Conservation (phyloP, 1,140 invertebrate genomes). For the Cotesia glomerata region DNA sequence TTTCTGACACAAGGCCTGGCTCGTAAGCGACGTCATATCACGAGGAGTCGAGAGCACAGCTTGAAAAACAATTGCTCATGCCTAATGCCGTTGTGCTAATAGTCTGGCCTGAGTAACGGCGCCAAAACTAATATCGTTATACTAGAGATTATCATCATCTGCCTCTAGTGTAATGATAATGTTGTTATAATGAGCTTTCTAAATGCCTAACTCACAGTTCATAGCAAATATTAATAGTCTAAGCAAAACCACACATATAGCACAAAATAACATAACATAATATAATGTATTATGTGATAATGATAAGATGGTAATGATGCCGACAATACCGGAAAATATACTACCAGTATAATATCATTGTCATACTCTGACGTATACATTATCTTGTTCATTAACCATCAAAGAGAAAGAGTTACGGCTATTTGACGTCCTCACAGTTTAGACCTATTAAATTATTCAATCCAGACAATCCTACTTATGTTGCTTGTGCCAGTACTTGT, state of each 20-base stretch:
- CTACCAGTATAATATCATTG: too few species aligned
- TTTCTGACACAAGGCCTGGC: neutral
- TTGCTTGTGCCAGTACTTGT: too few species aligned
- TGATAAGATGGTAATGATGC: too few species aligned
- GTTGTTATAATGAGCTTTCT: neutral
- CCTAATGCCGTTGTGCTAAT: slow-evolving; percentile 9
- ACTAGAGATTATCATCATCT: neutral
- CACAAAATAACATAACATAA: too few species aligned
- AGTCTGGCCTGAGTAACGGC: neutral
- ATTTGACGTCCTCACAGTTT: too few species aligned
- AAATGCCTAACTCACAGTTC: neutral
- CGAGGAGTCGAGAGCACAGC: neutral
- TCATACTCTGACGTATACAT: too few species aligned
- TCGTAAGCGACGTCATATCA: slow-evolving; percentile 1
- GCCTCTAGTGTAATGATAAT: neutral
- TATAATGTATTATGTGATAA: too few species aligned
- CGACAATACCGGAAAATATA: too few species aligned
- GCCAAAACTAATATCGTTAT: slow-evolving; percentile 17
- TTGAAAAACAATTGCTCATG: slow-evolving; percentile 21
- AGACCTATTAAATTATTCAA: too few species aligned
- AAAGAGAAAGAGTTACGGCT: too few species aligned
- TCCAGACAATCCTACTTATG: too few species aligned
- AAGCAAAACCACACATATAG: neutral
- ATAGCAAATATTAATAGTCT: neutral
- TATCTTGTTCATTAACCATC: too few species aligned